These are phyloP conservation scores for Zosterops lateralis DNA, from an alignment of 2,113 vertebrate genomes.

Conservation along the genomic window DNA sequence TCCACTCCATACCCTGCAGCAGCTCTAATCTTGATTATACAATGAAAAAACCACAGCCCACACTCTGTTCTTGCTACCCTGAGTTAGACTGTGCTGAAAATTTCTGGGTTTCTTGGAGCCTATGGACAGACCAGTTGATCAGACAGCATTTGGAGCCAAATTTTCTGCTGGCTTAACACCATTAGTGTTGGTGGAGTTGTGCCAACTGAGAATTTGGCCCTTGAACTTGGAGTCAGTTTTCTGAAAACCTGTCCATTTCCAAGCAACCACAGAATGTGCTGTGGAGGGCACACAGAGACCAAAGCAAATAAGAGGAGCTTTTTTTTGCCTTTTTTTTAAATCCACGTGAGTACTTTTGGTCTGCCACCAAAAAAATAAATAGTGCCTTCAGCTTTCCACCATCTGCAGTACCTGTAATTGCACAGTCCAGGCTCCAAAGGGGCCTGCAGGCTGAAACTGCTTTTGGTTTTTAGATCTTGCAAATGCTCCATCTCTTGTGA, in stretches of 20 bases:
- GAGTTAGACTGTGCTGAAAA: neutral
- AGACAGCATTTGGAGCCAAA: slow-evolving; percentile 4
- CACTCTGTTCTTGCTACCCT: neutral
- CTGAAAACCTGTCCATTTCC: slow-evolving; percentile 40
- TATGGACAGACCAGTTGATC: neutral
- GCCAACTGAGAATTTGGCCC: slow-evolving; percentile 51
- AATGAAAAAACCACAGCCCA: neutral
- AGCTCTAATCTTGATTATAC: neutral
- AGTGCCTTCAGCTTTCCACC: slow-evolving; percentile 37
- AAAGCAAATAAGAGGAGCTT: neutral
- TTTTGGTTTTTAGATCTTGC: slow-evolving; percentile 13
- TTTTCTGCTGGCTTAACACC: slow-evolving; percentile 51
- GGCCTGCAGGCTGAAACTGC: slow-evolving; percentile 10
- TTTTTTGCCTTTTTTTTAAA: neutral
- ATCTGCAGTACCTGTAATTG: slow-evolving; percentile 59
- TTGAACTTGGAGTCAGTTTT: slow-evolving; percentile 37
- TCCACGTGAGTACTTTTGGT: slow-evolving; percentile 13
- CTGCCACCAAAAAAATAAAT: slow-evolving; percentile 54
- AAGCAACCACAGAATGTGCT: neutral
- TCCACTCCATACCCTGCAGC: neutral
- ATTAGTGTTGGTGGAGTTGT: neutral
- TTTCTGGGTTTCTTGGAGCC: slow-evolving; percentile 7
- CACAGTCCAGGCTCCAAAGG: neutral
- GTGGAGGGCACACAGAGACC: neutral
- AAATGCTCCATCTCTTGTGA: neutral